Conservation (phyloP, 2,113 vertebrate genomes). For the Eurypyga helias region DNA sequence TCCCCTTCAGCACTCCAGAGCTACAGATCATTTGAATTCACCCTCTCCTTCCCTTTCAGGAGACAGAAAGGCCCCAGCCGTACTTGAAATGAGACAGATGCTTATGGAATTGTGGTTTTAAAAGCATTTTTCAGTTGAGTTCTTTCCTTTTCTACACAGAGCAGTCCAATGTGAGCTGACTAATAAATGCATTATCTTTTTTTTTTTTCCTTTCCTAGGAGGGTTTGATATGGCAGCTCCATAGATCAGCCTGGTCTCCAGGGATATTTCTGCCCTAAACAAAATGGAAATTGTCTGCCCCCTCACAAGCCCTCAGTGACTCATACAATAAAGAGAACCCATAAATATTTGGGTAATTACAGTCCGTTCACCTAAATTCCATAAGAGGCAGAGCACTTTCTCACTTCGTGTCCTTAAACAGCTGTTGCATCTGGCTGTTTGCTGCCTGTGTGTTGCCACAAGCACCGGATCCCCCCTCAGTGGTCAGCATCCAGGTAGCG, state of each 20-base stretch:
- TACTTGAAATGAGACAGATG: constrained; percentile 72
- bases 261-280: constrained; percentile 66
- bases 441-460: not conserved
- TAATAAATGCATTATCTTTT: constrained; percentile 69
- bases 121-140: constrained; percentile 71
- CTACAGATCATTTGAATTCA: constrained; percentile 63
- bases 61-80: constrained; percentile 61
- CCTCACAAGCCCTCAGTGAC: constrained; percentile 63
- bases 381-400: constrained; percentile 23
- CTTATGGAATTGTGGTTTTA: constrained; percentile 64
- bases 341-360: constrained; percentile 71
- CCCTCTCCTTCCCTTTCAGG: constrained; percentile 47
- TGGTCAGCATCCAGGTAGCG: not conserved
- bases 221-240: constrained; percentile 60
- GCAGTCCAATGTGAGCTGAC: constrained; percentile 65
- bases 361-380: constrained; percentile 48
- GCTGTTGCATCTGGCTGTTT: not conserved
- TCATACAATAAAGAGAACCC: constrained; percentile 65
- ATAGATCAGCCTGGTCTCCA: constrained; percentile 58
- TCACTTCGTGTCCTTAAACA: not conserved
- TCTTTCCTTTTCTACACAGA: constrained; percentile 61
- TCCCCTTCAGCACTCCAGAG: constrained; percentile 39
- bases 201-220: constrained; percentile 45
- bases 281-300: constrained; percentile 70
- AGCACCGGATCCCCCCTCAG: not conserved